Evolutionary conservation across 2,888 invertebrate species (phyloP).

Genomic region (Drymonia ruficornis): DNA sequence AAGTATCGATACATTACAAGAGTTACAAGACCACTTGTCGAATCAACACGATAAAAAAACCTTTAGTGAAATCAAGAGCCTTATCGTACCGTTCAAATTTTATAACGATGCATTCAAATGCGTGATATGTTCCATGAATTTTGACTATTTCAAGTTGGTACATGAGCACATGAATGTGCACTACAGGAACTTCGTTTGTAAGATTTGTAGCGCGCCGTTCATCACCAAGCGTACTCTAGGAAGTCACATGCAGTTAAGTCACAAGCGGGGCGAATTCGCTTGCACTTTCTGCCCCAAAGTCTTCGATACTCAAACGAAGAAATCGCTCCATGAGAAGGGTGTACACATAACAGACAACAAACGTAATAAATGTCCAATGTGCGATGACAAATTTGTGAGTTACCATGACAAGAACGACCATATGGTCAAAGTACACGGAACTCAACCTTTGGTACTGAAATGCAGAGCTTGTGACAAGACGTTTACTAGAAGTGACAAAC

Average conservation of each 20-base stretch:
- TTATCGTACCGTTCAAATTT: slow-evolving; percentile 59
- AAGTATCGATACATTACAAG: slow-evolving; percentile 17
- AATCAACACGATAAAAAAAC: slow-evolving; percentile 22
- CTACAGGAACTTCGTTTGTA: slow-evolving; percentile 49
- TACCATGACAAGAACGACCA: slow-evolving; percentile 35
- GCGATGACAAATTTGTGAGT: slow-evolving; percentile 33
- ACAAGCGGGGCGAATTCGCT: slow-evolving; percentile 31
- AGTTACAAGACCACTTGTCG: slow-evolving; percentile 20
- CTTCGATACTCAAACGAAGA: slow-evolving; percentile 42
- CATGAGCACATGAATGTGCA: slow-evolving; percentile 53
- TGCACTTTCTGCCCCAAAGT: slow-evolving; percentile 43
- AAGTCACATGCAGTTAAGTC: slow-evolving; percentile 16
- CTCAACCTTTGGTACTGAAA: slow-evolving; percentile 17
- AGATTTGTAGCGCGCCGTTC: slow-evolving; percentile 42
- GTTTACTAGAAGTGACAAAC: slow-evolving; percentile 34
- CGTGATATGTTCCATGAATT: slow-evolving; percentile 36
- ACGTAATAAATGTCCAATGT: too few relatives aligned
- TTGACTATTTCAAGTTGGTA: slow-evolving; percentile 42
- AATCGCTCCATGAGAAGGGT: slow-evolving; percentile 37
- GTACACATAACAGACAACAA: slow-evolving; percentile 44
- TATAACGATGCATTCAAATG: slow-evolving; percentile 37
- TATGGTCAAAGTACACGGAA: slow-evolving; percentile 38
- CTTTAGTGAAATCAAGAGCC: slow-evolving; percentile 37
- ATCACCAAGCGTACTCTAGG: slow-evolving; percentile 28
- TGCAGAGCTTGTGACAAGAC: slow-evolving; percentile 57